These are phyloP conservation scores for Sebastes vulpes DNA, from an alignment of 2,797 vertebrate species.

Conservation along the genomic window DNA sequence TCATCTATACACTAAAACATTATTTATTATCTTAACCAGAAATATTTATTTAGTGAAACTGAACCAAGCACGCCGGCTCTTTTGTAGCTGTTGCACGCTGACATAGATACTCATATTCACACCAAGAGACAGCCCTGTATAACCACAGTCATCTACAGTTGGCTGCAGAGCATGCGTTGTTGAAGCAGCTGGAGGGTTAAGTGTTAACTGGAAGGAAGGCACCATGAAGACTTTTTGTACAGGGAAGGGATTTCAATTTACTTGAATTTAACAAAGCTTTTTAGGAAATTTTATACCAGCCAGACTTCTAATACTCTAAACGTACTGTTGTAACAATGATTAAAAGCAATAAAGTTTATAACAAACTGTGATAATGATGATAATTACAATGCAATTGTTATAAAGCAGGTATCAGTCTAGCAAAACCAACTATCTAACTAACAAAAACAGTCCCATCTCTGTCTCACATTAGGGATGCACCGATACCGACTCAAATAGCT, in stretches of 20 bases:
- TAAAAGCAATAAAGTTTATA: neutral
- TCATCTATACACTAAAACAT: conserved; percentile 35
- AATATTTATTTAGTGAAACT: conserved; percentile 31
- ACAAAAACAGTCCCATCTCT: neutral
- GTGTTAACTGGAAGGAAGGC: conserved; percentile 7
- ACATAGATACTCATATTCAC: conserved; percentile 18
- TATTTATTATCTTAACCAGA: conserved; percentile 46
- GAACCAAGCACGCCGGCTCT: neutral
- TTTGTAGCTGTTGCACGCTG: neutral
- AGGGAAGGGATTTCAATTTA: neutral
- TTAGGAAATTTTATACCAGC: neutral
- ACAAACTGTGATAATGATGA: neutral
- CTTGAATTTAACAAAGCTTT: neutral
- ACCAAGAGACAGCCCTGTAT: neutral
- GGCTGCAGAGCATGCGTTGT: neutral
- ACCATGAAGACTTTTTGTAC: neutral
- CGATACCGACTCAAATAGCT: no score
- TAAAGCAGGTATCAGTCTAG: neutral
- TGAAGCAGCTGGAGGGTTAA: conserved; percentile 14
- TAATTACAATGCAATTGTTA: neutral
- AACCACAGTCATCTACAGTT: neutral
- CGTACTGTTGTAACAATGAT: neutral
- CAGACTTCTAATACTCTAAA: neutral
- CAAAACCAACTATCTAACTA: neutral
- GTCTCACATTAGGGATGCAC: neutral